These are phyloP conservation scores for Lontra canadensis DNA, from an alignment of 2,113 vertebrate species.

Conservation along the genomic window DNA sequence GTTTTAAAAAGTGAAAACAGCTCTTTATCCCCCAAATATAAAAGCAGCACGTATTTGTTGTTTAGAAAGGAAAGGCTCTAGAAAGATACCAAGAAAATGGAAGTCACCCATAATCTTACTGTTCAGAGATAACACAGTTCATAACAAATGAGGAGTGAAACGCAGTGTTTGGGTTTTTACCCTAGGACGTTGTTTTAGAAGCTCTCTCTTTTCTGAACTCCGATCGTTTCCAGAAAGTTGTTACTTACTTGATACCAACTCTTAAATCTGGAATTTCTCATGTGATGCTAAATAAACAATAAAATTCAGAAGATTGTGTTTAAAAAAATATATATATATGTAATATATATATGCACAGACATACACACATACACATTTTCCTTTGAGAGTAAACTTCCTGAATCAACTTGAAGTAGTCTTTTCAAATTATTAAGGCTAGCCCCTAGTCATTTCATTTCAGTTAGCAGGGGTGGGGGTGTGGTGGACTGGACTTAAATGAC, in stretches of 20 bases:
- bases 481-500: constrained; percentile 52
- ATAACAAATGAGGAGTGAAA: constrained; percentile 38
- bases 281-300: constrained; percentile 28
- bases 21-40: not conserved
- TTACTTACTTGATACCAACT: constrained; percentile 39
- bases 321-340: not conserved
- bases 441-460: not conserved
- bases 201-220: not conserved
- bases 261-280: constrained; percentile 50
- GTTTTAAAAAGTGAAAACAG: not conserved
- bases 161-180: not conserved
- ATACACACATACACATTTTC: not conserved
- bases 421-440: constrained; percentile 7
- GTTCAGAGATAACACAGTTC: not conserved
- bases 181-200: not conserved
- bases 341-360: too few relatives aligned
- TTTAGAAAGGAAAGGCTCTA: not conserved
- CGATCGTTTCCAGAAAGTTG: constrained; percentile 26
- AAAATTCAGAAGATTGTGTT: constrained; percentile 21
- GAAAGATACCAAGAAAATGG: not conserved
- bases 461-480: not conserved
- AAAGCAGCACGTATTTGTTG: not conserved
- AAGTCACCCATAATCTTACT: not conserved
- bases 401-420: constrained; percentile 40
- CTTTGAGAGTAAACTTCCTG: constrained; percentile 35